Conservation (phyloP, 23 tunicate genomes). For the Halocynthia aurantium region DNA sequence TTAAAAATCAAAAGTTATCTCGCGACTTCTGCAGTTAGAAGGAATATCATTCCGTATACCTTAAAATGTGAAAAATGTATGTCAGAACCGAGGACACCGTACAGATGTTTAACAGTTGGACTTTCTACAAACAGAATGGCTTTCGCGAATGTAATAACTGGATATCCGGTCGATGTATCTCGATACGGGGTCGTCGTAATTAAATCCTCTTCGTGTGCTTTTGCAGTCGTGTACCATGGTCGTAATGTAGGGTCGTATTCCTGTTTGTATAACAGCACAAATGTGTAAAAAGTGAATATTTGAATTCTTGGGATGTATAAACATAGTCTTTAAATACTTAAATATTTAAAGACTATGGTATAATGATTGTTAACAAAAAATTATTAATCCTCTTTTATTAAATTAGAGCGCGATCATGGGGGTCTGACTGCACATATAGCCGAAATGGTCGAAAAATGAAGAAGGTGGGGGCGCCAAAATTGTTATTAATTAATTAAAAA, state of each 20-base stretch:
- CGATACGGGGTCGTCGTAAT: conserved; percentile 33
- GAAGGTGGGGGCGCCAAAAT: too few relatives aligned
- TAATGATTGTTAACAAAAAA: too few relatives aligned
- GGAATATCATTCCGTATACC: background rate
- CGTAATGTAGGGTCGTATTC: conserved; percentile 47
- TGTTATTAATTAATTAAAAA: background rate
- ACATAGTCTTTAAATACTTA: too few relatives aligned
- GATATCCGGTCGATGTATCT: conserved; percentile 40
- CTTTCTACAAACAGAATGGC: conserved; percentile 9
- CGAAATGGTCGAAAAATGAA: too few relatives aligned
- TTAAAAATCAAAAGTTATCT: too few relatives aligned
- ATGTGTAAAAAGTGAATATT: too few relatives aligned
- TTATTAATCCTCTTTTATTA: too few relatives aligned
- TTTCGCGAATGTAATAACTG: conserved; percentile 37
- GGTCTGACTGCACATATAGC: too few relatives aligned
- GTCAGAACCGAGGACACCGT: conserved; percentile 66
- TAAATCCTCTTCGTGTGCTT: conserved; percentile 13
- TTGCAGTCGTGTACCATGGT: conserved; percentile 67
- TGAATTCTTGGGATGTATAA: background rate
- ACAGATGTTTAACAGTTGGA: conserved; percentile 7
- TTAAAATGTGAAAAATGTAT: conserved; percentile 29
- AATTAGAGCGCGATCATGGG: too few relatives aligned
- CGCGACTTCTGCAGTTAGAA: too few relatives aligned
- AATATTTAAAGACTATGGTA: too few relatives aligned
- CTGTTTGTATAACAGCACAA: background rate